Evolutionary conservation across 2,797 vertebrate genomes (phyloP), one percentile per base, ranked within the genome.

Genomic region (Sardinella longiceps): DNA sequence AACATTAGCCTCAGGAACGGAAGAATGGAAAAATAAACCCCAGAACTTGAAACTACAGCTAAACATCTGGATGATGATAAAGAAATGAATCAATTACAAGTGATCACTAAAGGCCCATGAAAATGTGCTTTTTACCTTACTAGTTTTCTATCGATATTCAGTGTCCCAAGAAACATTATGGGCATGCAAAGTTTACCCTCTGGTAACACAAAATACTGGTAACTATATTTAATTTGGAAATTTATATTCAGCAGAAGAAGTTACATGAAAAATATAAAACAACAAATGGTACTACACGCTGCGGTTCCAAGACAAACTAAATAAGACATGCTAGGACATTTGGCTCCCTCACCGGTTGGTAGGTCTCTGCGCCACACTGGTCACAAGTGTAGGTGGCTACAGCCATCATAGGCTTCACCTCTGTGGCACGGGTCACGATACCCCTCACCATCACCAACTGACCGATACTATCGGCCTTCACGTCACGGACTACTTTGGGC

Each of bases 321-420:
- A 53, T 53, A 20, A 53, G 51, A 53, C 9, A 20, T 23, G 15
- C 18, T 23, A 3, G 0, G 51, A 4, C 20, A 53, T 53, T 23
- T 53, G 51, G 18, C 0, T 1, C 14, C 85, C 96, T 84, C 89
- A 98, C 97, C 12, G 97, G 97, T 85, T 99, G 98, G 86, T 97
- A 98, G 0, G 97, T 98, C 91, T 99, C 98, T 0, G 98, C 97
- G 0, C 97, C 97, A 11, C 97, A 99, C 89, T 96, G 97, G 90
- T 99, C 97, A 33, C 97, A 98, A 0, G 97, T 98, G 88, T 98
- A 98, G 0, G 97, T 98, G 10, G 97, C 97, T 0, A 98, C 97
- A 0, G 96, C 91, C 97, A 99, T 97, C 94, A 97, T 96, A 2
- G 98, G 98, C 87, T 98, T 98, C 88, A 99, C 97, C 86, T 98